Percentiles rank a stretch among this genome's conserved stretches.
Evolutionary conservation across 2,113 vertebrate species (phyloP).

Genomic region (Syngnathoides biaculeatus): DNA sequence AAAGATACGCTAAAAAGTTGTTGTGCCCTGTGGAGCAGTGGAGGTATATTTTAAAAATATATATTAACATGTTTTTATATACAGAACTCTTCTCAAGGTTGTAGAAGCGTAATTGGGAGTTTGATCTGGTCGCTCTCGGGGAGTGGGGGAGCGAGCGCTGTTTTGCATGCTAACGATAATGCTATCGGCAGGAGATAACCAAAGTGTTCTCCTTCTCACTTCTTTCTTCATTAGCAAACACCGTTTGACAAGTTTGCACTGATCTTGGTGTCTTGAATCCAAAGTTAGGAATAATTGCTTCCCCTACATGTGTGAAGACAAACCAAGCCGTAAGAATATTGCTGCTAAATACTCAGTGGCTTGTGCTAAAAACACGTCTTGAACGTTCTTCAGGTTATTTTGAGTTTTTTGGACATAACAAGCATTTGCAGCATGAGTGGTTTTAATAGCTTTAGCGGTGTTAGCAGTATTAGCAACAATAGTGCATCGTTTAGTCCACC

Average conservation of each 20-base stretch:
- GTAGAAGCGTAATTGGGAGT: conserved; percentile 67
- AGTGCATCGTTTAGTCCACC: not conserved
- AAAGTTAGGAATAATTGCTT: not conserved
- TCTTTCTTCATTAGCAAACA: conserved; percentile 29
- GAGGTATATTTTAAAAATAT: conserved; percentile 16
- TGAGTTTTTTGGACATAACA: no score
- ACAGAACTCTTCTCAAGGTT: conserved; percentile 58
- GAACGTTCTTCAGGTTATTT: no score
- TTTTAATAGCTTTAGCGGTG: no score
- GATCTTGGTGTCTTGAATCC: conserved; percentile 22
- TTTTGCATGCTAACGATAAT: conserved; percentile 56
- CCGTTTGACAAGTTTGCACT: conserved; percentile 4
- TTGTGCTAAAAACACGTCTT: no score
- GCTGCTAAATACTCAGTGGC: no score
- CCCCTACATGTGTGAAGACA: not conserved
- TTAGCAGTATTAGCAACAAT: no score
- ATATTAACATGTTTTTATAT: not conserved
- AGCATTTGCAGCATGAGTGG: no score
- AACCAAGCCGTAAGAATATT: no score
- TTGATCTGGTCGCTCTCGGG: conserved; percentile 62
- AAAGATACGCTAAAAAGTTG: not conserved
- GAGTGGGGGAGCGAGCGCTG: conserved; percentile 34
- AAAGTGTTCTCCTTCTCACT: conserved; percentile 56
- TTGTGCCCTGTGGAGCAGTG: not conserved
- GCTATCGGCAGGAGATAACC: conserved; percentile 61